phyloP scores from a whole-genome alignment of 2,113 vertebrate genomes.

The Manacus vitellinus region DNA sequence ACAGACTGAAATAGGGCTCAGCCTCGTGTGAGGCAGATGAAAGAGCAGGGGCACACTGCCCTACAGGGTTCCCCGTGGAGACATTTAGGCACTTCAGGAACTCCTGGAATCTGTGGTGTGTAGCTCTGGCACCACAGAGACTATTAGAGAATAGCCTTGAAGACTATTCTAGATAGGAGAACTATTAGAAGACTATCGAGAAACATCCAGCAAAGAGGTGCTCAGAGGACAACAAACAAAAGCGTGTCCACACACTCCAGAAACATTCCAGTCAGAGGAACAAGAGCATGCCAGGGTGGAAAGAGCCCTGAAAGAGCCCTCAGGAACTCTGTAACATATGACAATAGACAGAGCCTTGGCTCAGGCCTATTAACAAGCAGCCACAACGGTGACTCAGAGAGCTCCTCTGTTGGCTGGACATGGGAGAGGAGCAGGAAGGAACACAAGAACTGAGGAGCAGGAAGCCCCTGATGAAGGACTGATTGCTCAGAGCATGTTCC shows the following conservation, averaged over 20 bases:
- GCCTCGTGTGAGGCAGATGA: not conserved
- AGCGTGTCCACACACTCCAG: not conserved
- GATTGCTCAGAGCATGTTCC: not conserved
- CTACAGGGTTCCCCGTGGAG: rapidly evolving
- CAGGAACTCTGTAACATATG: not conserved
- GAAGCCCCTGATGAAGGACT: not conserved
- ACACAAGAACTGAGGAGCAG: not conserved
- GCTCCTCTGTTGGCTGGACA: not conserved
- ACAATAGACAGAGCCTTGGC: not conserved
- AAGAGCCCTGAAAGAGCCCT: not conserved
- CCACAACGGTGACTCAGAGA: not conserved
- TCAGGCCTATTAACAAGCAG: not conserved
- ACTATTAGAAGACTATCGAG: not conserved
- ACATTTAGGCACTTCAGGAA: not conserved
- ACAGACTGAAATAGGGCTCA: not conserved
- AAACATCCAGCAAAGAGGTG: not conserved
- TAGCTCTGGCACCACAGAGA: not conserved
- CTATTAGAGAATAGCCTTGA: not conserved
- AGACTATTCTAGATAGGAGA: not conserved
- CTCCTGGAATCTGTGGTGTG: not conserved
- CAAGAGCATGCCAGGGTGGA: not conserved
- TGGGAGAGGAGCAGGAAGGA: not conserved
- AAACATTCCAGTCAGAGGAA: not conserved
- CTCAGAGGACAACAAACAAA: not conserved
- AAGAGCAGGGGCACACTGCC: not conserved